A percentile compares a stretch with the other conserved stretches of the same genome.
Evolutionary conservation across 2,113 vertebrate genomes (phyloP).

Genomic region (Xiphophorus couchianus): DNA sequence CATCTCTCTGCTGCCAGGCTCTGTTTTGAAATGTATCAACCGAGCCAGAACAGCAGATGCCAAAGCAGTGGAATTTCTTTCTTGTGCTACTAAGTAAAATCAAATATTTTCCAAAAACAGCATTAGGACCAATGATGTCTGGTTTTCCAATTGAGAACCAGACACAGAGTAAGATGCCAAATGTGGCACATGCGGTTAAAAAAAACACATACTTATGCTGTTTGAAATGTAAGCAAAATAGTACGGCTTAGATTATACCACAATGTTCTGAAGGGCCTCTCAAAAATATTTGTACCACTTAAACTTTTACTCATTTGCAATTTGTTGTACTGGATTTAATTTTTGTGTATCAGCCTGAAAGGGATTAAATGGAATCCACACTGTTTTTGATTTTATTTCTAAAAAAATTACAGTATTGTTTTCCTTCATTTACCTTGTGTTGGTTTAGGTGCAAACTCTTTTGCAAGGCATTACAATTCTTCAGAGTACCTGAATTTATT

Average conservation of each 20-base stretch:
- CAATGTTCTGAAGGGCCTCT: neutral
- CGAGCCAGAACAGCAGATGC: conserved; percentile 63
- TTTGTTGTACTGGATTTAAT: neutral
- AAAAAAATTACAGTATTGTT: too few relatives aligned
- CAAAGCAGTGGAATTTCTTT: conserved; percentile 33
- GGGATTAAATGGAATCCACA: neutral
- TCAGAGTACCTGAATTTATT: neutral
- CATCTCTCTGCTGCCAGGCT: conserved; percentile 52
- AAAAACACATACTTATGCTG: neutral
- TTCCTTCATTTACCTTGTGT: too few relatives aligned
- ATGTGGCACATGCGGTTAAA: neutral
- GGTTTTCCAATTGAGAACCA: neutral
- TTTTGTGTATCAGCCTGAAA: neutral
- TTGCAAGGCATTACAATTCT: neutral
- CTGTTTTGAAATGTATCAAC: conserved; percentile 48
- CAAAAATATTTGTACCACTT: neutral
- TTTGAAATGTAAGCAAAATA: neutral
- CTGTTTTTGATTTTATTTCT: too few relatives aligned
- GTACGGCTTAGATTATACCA: neutral
- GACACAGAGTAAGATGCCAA: neutral
- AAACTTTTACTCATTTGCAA: neutral
- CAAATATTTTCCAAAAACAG: neutral
- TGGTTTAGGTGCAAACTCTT: neutral
- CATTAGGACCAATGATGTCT: neutral
- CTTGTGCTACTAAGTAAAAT: conserved; percentile 1